Percentiles rank a stretch among this genome's conserved stretches.
These are phyloP conservation scores for Eupithecia inturbata DNA, from an alignment of 2,888 invertebrate genomes.

Conservation along the genomic window DNA sequence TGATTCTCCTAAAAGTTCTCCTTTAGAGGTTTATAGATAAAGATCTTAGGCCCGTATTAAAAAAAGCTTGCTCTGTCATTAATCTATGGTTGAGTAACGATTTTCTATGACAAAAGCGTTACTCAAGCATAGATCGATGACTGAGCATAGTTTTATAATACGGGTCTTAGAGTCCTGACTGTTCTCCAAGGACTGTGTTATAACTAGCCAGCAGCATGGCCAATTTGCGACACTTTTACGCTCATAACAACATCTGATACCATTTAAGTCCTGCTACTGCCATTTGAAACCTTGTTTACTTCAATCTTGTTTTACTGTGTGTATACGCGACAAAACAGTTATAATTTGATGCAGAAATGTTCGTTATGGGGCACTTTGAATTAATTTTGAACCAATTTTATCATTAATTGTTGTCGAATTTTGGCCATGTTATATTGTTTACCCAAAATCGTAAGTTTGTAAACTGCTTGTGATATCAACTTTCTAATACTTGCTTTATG, in stretches of 20 bases:
- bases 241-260: constrained; percentile 67
- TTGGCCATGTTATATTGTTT: neutral
- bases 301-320: constrained; percentile 48
- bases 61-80: no score
- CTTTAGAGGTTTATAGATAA: neutral
- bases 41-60: neutral
- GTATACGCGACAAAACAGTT: constrained; percentile 26
- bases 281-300: constrained; percentile 58
- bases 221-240: constrained; percentile 75
- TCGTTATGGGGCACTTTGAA: constrained; percentile 12
- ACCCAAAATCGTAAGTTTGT: neutral
- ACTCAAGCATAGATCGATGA: no score
- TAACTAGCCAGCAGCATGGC: constrained; percentile 67
- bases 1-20: neutral
- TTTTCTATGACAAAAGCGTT: no score
- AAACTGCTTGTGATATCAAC: neutral
- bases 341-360: constrained; percentile 32
- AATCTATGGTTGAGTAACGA: no score
- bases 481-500: neutral
- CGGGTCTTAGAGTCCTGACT: neutral
- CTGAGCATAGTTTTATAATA: no score
- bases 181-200: constrained; percentile 47
- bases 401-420: neutral
- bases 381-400: constrained; percentile 15
- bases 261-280: constrained; percentile 60